Evolutionary conservation across 2,797 vertebrate species (phyloP), one percentile per base, ranked within the genome.

Genomic region (Ara ararauna): DNA sequence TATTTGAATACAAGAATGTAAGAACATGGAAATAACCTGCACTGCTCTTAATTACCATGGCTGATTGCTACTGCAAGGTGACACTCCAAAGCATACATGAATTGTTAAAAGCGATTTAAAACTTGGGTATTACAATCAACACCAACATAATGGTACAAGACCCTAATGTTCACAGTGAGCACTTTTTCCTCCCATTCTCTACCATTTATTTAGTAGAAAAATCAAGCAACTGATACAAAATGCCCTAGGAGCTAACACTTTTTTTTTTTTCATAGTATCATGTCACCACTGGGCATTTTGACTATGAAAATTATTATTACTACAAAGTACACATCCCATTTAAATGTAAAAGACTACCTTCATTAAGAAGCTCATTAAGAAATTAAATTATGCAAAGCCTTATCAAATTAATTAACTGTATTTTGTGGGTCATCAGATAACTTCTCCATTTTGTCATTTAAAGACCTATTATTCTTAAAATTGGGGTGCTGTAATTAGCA

Each of bases 391-490:
- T 87, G 70, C 20, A 82, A 87, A 91, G 22, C 26, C 83, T 93
- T 93, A 83, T 90, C 68, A 93, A 93, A 94, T 94, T 88, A 95
- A 96, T 93, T 87, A 87, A 84, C 60, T 80, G 44, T 21, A 61
- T 89, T 96, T 96, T 94, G 65, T 89, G 62, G 83, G 89, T 90
- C 89, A 97, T 80, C 68, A 95, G 87, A 65, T 83, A 93, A 87
- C 54, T 83, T 91, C 77, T 85, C 65, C 40, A 74, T 84, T 96
- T 89, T 93, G 71, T 56, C 87, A 92, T 91, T 90, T 80, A 85
- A 94, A 93, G 77, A 87, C 82, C 76, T 76, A 83, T 36, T 92
- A 91, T 78, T 94, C 61, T 65, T 87, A 93, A 92, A 96, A 92
- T 32, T 61, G 44, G 53, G 80, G 38, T 93, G 60, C 58, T 71